A percentile compares a stretch with the other conserved stretches of the same genome.
Evolutionary conservation across 2,113 vertebrate genomes (phyloP).

Genomic region (Piprites chloris): DNA sequence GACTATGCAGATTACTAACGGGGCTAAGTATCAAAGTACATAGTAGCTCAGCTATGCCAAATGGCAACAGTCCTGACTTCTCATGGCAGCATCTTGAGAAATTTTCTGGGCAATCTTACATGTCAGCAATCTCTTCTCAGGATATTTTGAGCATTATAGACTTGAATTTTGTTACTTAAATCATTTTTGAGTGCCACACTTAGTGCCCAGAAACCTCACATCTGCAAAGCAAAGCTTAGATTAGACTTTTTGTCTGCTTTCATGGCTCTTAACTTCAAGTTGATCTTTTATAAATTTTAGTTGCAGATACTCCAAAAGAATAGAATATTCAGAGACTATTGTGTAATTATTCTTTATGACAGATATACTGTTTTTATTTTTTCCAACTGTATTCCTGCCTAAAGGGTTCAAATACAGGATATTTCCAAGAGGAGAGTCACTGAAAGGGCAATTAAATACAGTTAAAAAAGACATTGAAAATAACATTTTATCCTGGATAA

Average conservation of each 20-base stretch:
- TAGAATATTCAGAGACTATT: neutral
- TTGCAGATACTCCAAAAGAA: neutral
- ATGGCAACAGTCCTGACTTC: neutral
- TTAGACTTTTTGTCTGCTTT: neutral
- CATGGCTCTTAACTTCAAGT: neutral
- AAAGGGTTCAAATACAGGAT: neutral
- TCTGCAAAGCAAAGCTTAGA: neutral
- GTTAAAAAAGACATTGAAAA: neutral
- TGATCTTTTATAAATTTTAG: neutral
- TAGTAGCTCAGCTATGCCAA: neutral
- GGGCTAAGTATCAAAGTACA: neutral
- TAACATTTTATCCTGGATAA: neutral
- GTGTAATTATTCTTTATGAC: neutral
- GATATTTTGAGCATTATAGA: neutral
- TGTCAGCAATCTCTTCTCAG: neutral
- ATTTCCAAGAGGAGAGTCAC: neutral
- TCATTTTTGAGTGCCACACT: neutral
- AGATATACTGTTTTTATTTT: neutral
- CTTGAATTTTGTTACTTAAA: neutral
- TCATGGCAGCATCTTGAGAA: neutral
- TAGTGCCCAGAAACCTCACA: neutral
- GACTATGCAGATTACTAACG: neutral
- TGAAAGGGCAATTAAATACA: neutral
- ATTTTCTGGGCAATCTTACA: neutral
- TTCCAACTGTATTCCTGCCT: neutral